Evolutionary conservation across 2,797 vertebrate genomes (phyloP).

Genomic region (Odontamblyopus lacepedii): DNA sequence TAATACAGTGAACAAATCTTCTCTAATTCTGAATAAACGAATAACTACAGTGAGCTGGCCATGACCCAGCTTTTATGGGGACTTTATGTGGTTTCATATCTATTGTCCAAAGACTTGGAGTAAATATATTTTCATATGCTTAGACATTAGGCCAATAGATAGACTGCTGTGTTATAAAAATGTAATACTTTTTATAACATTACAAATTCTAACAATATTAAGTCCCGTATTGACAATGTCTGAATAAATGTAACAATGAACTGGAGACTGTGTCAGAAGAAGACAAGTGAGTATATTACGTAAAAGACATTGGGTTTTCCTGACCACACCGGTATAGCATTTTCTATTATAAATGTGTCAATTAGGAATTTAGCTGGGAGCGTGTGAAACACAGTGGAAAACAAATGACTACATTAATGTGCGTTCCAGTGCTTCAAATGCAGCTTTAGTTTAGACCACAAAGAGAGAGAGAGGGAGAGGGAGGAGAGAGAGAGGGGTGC

Average conservation of each 20-base stretch:
- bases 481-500: neutral
- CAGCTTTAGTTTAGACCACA: slow-evolving; percentile 3
- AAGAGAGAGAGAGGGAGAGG: neutral
- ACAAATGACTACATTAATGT: slow-evolving; percentile 11
- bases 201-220: slow-evolving; percentile 26
- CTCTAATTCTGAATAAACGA: neutral
- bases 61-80: neutral
- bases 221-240: slow-evolving; percentile 22
- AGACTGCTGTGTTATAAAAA: slow-evolving; percentile 13
- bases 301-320: slow-evolving; percentile 15
- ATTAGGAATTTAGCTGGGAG: slow-evolving; percentile 32
- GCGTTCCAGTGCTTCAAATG: slow-evolving; percentile 10
- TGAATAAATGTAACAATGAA: slow-evolving; percentile 51
- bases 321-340: slow-evolving; percentile 9
- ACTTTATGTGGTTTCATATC: neutral
- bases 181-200: neutral
- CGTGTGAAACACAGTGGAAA: slow-evolving; percentile 10
- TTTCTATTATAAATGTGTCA: slow-evolving; percentile 49
- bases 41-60: neutral
- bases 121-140: slow-evolving; percentile 33
- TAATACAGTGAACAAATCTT: neutral
- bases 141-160: slow-evolving; percentile 31
- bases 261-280: slow-evolving; percentile 30
- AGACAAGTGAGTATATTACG: slow-evolving; percentile 50
- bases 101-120: neutral